Evolutionary conservation across 2,797 vertebrate genomes (phyloP).

Genomic region (Malurus splendens): DNA sequence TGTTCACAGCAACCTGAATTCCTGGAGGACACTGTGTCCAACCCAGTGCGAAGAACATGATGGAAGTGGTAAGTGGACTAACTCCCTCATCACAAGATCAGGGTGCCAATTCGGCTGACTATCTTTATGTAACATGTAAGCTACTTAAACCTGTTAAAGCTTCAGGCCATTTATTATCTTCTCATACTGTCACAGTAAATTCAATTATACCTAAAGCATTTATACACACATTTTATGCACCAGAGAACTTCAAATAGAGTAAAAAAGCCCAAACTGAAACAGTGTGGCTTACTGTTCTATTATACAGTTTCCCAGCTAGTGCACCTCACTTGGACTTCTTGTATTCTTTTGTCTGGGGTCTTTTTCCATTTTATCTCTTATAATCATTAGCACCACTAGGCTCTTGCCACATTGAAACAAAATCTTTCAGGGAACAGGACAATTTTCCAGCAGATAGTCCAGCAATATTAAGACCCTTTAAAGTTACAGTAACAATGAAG

Average conservation of each 20-base stretch:
- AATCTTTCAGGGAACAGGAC: background rate
- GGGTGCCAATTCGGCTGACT: background rate
- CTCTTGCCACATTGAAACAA: background rate
- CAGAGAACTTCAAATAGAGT: background rate
- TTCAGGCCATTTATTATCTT: background rate
- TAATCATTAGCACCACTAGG: background rate
- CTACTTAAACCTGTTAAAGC: background rate
- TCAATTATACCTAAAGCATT: background rate
- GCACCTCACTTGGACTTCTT: background rate
- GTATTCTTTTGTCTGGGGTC: background rate
- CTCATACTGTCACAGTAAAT: background rate
- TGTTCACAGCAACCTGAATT: background rate
- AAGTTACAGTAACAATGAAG: background rate
- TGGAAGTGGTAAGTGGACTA: accelerated
- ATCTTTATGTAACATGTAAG: background rate
- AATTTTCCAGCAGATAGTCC: background rate
- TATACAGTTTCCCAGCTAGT: background rate
- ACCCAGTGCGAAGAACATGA: background rate
- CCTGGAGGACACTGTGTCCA: background rate
- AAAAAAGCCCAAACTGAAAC: background rate
- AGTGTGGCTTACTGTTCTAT: background rate
- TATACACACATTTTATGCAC: background rate
- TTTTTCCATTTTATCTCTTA: background rate
- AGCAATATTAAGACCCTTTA: background rate
- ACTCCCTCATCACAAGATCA: background rate